Percentiles rank a stretch among this genome's conserved stretches.
These are phyloP conservation scores for Halictus quadricinctus DNA, from an alignment of 2,888 invertebrate genomes.

Conservation along the genomic window DNA sequence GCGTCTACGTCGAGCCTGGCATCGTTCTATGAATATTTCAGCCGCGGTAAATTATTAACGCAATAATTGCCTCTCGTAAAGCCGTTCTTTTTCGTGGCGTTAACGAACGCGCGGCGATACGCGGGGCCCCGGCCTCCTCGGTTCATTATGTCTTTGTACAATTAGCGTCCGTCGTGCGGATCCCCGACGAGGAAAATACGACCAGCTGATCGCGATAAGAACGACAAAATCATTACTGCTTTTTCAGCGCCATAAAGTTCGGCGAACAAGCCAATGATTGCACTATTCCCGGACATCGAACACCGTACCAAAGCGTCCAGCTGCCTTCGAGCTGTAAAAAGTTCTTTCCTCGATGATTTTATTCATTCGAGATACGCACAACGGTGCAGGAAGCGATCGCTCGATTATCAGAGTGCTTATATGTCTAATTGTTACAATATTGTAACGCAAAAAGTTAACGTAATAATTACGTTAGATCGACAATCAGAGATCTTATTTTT, in stretches of 20 bases:
- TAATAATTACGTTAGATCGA: neutral
- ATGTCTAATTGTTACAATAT: neutral
- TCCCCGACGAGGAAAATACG: constrained; percentile 22
- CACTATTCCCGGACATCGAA: neutral
- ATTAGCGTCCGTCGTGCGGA: constrained; percentile 49
- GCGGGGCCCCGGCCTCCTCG: constrained; percentile 20
- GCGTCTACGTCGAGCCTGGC: constrained; percentile 34
- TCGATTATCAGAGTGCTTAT: neutral
- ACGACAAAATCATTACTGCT: constrained; percentile 45
- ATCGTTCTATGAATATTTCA: constrained; percentile 62
- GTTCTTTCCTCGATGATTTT: neutral
- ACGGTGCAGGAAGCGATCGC: neutral
- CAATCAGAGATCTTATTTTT: neutral
- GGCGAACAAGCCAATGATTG: neutral
- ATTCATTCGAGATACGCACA: neutral
- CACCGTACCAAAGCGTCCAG: neutral
- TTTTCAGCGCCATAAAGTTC: constrained; percentile 23
- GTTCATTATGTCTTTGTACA: constrained; percentile 61
- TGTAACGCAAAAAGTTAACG: neutral
- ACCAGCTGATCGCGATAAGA: constrained; percentile 53
- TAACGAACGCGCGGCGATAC: constrained; percentile 59
- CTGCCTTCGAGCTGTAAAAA: neutral
- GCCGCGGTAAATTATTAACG: constrained; percentile 63
- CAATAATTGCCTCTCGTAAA: constrained; percentile 62
- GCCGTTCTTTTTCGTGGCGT: constrained; percentile 44